Conservation (phyloP, 2,797 vertebrate genomes). For the Streptopelia turtur region DNA sequence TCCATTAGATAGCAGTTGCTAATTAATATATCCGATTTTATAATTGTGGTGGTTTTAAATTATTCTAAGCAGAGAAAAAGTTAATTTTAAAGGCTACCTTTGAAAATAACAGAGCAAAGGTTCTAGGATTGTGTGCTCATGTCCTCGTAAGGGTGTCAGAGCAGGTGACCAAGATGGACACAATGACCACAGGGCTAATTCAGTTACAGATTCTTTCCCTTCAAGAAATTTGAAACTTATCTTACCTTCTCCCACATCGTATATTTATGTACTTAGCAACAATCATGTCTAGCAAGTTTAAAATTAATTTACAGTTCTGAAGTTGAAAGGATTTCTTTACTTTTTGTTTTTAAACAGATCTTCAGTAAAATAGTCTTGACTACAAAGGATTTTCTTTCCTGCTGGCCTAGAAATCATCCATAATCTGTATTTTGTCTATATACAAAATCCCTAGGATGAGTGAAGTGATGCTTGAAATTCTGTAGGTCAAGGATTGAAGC, state of each 20-base stretch:
- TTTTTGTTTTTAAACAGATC: neutral
- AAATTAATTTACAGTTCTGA: conserved; percentile 24
- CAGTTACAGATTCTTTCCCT: neutral
- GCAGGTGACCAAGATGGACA: neutral
- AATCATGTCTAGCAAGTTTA: neutral
- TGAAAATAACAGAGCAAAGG: neutral
- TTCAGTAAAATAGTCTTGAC: conserved; percentile 29
- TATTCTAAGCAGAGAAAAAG: neutral
- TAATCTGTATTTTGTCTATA: neutral
- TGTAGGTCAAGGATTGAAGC: neutral
- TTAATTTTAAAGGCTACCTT: neutral
- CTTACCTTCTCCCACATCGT: neutral
- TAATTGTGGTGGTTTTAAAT: neutral
- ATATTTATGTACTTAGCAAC: neutral
- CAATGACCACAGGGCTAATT: neutral
- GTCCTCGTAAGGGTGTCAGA: neutral
- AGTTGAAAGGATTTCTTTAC: neutral
- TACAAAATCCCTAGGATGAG: neutral
- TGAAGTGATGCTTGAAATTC: conserved; percentile 34
- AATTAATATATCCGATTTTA: neutral
- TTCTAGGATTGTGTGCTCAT: neutral
- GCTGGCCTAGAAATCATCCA: neutral
- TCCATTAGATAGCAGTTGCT: neutral
- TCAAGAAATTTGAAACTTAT: neutral
- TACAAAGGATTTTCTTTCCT: neutral